Percentiles rank a stretch among this genome's conserved stretches.
Evolutionary conservation across 2,888 invertebrate genomes (phyloP).

Genomic region (Fragum sueziense): DNA sequence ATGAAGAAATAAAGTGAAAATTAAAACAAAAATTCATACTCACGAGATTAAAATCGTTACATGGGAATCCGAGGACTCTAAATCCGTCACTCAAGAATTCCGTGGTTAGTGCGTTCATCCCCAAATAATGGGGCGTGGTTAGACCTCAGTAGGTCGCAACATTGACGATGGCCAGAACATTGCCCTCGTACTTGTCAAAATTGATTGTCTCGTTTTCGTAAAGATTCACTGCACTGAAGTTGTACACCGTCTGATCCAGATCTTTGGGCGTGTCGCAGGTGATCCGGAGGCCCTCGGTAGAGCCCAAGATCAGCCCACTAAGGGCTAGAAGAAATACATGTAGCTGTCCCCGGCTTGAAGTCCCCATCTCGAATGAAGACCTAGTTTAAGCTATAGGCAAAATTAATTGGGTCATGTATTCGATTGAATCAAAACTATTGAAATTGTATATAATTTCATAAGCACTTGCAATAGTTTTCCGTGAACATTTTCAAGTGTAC

Average conservation of each 20-base stretch:
- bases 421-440: no score
- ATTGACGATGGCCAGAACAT: constrained; percentile 81
- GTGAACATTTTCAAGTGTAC: no score
- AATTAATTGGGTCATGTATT: no score
- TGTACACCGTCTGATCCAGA: constrained; percentile 49
- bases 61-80: constrained; percentile 82
- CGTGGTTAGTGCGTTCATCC: constrained; percentile 83
- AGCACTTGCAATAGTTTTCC: no score
- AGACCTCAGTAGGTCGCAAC: constrained; percentile 84
- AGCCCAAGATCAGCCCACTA: constrained; percentile 25
- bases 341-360: constrained; percentile 21
- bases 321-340: constrained; percentile 30
- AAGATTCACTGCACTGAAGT: constrained; percentile 60
- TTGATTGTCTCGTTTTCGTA: constrained; percentile 54
- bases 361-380: background rate
- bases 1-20: no score
- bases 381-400: background rate
- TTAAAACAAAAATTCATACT: constrained; percentile 24
- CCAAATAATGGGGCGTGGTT: constrained; percentile 81
- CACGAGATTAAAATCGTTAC: constrained; percentile 82
- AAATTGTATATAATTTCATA: no score
- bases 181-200: constrained; percentile 52
- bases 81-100: constrained; percentile 76
- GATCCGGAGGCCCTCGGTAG: constrained; percentile 22
- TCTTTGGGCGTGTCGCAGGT: constrained; percentile 23